Conservation (phyloP, 2,797 vertebrate species). For the Stomatorhinus walkeri region DNA sequence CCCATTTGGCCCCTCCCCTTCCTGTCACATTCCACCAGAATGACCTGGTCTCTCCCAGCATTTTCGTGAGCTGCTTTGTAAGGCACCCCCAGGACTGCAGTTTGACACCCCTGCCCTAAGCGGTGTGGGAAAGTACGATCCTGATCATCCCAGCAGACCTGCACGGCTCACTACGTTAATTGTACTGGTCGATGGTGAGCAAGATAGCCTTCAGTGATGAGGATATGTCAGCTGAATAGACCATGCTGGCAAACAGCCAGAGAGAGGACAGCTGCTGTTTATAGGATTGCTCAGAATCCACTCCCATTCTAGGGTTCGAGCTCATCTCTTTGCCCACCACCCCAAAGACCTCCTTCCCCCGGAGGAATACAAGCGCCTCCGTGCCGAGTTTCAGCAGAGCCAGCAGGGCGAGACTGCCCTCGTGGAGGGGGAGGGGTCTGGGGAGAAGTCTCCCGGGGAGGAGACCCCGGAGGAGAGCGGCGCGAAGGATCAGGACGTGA, state of each 20-base stretch:
- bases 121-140: neutral
- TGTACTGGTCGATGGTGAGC: neutral
- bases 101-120: neutral
- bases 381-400: conserved; percentile 54
- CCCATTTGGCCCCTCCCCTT: neutral
- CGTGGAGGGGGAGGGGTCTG: conserved; percentile 42
- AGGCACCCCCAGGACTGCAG: neutral
- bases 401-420: conserved; percentile 50
- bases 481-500: conserved; percentile 36
- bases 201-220: neutral
- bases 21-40: neutral
- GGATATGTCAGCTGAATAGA: neutral
- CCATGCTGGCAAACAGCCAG: neutral
- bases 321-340: conserved; percentile 54
- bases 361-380: conserved; percentile 66
- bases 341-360: conserved; percentile 58
- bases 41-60: neutral
- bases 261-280: neutral
- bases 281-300: neutral
- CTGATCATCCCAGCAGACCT: neutral
- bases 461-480: conserved; percentile 55
- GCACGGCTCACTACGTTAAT: neutral
- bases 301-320: conserved; percentile 59
- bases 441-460: conserved; percentile 66
- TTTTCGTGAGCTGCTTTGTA: neutral